Percentiles rank a stretch among this genome's conserved stretches.
phyloP scores from a whole-genome alignment of 2,888 invertebrate species.

The Eretmocerus hayati region DNA sequence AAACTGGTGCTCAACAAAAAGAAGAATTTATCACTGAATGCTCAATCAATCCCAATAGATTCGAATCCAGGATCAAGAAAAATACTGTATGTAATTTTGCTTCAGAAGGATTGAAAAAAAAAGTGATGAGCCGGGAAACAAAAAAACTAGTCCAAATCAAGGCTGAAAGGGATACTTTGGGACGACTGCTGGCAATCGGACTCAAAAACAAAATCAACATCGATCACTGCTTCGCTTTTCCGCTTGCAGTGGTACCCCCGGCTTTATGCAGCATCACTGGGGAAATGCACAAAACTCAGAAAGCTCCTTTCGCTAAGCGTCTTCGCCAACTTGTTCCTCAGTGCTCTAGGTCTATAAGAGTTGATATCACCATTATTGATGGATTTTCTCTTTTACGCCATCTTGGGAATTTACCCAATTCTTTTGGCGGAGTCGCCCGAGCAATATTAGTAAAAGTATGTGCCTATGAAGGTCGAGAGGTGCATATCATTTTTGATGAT shows the following conservation, averaged over 20 bases:
- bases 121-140: slow-evolving; percentile 15
- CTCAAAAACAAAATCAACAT: slow-evolving; percentile 20
- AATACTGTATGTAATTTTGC: slow-evolving; percentile 27
- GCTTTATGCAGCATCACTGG: slow-evolving; percentile 28
- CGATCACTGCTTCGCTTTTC: slow-evolving; percentile 31
- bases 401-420: background rate
- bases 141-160: slow-evolving; percentile 29
- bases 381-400: background rate
- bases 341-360: background rate
- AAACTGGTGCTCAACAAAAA: background rate
- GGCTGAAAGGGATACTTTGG: slow-evolving; percentile 32
- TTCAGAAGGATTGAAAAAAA: slow-evolving; percentile 19
- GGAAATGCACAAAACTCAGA: slow-evolving; percentile 5
- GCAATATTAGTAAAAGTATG: background rate
- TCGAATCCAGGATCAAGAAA: slow-evolving; percentile 27
- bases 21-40: background rate
- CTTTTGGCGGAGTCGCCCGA: background rate
- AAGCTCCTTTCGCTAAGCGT: background rate
- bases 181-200: slow-evolving; percentile 26
- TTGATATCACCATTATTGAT: background rate
- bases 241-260: slow-evolving; percentile 26
- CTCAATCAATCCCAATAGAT: background rate
- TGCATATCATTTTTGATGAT: background rate
- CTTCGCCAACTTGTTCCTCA: background rate
- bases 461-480: background rate